Evolutionary conservation across 1,140 invertebrate genomes (phyloP).

Genomic region (Drosophila melanogaster): DNA sequence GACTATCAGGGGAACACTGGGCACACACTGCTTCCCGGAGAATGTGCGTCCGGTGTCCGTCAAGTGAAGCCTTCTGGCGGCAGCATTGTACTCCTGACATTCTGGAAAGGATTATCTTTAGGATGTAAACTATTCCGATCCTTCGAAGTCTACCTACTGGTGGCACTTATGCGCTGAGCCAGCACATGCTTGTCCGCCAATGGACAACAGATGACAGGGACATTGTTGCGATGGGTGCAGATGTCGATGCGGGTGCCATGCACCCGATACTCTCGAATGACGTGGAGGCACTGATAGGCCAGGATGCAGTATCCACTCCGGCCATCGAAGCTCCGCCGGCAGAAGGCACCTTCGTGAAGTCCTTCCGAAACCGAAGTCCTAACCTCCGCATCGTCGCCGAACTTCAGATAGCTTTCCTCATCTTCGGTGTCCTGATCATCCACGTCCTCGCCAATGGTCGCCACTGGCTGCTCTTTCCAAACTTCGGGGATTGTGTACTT

Average conservation of each 20-base stretch:
- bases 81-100: slow-evolving; percentile 76
- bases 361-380: background rate
- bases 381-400: slow-evolving; percentile 38
- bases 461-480: slow-evolving; percentile 37
- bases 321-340: slow-evolving; percentile 77
- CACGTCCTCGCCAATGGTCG: background rate
- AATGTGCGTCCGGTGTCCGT: slow-evolving; percentile 49
- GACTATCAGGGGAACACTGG: slow-evolving; percentile 85
- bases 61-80: slow-evolving; percentile 51
- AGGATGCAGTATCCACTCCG: slow-evolving; percentile 79
- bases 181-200: slow-evolving; percentile 72
- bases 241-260: slow-evolving; percentile 76
- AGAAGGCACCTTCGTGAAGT: slow-evolving; percentile 69
- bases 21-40: slow-evolving; percentile 72
- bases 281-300: slow-evolving; percentile 78
- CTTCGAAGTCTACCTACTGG: slow-evolving; percentile 52
- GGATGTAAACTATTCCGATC: background rate
- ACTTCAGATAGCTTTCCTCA: slow-evolving; percentile 55
- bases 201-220: slow-evolving; percentile 81
- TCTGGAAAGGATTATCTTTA: slow-evolving; percentile 41
- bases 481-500: slow-evolving; percentile 49
- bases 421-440: background rate
- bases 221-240: slow-evolving; percentile 72
- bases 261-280: slow-evolving; percentile 74
- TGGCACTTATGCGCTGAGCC: slow-evolving; percentile 69